phyloP scores from a whole-genome alignment of 1,140 invertebrate species.

The Rhopalosiphum padi region DNA sequence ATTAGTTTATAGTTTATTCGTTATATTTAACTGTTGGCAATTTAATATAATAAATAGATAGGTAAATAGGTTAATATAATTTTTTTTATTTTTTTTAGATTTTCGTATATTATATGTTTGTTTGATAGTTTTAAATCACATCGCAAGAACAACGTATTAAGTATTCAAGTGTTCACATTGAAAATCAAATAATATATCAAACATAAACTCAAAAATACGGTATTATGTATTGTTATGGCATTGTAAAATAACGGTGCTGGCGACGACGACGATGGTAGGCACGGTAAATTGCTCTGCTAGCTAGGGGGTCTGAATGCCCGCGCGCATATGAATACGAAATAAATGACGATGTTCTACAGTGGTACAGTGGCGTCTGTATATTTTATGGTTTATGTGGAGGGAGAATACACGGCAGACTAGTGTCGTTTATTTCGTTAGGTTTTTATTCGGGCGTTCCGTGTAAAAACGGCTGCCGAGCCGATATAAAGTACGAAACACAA shows the following conservation, averaged over 20 bases:
- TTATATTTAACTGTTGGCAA: no score
- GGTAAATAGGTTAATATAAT: no score
- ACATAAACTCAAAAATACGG: not conserved
- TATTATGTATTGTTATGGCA: not conserved
- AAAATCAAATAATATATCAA: not conserved
- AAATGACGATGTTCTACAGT: not conserved
- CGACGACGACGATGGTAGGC: not conserved
- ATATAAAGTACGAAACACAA: not conserved
- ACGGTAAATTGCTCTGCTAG: not conserved
- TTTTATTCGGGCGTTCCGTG: not conserved
- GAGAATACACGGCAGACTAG: not conserved
- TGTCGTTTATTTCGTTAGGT: not conserved
- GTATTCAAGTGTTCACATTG: not conserved
- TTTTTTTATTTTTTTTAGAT: no score
- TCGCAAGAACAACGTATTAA: not conserved
- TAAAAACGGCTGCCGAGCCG: not conserved
- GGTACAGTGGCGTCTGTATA: not conserved
- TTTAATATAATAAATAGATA: no score
- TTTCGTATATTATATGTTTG: no score
- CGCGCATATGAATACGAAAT: not conserved
- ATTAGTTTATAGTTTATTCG: no score
- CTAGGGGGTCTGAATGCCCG: not conserved
- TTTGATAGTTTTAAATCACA: no score
- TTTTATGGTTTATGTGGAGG: not conserved
- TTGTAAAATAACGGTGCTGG: not conserved